These are phyloP conservation scores for Zeuzera pyrina DNA, from an alignment of 2,888 invertebrate genomes.

Conservation along the genomic window DNA sequence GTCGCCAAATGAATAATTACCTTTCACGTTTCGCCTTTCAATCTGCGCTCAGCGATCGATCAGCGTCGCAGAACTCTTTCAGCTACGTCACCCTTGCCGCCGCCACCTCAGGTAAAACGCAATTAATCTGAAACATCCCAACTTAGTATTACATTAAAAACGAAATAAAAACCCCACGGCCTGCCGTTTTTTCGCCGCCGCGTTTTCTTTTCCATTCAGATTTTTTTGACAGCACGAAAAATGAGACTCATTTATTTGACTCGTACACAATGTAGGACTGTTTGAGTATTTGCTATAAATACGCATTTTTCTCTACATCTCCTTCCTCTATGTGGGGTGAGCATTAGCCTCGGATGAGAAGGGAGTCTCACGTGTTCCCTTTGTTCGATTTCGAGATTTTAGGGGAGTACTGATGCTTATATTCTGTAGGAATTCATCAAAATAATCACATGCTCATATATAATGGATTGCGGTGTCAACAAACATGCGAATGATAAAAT, in stretches of 20 bases:
- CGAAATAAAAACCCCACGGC: slow-evolving; percentile 62
- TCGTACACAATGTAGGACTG: slow-evolving; percentile 74
- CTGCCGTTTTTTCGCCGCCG: slow-evolving; percentile 62
- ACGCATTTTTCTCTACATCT: slow-evolving; percentile 72
- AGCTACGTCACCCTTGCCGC: slow-evolving; percentile 64
- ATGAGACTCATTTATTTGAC: slow-evolving; percentile 73
- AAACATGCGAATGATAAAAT: slow-evolving; percentile 26
- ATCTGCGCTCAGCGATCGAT: slow-evolving; percentile 66
- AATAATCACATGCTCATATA: slow-evolving; percentile 64
- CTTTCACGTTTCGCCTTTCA: slow-evolving; percentile 71
- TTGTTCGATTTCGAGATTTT: slow-evolving; percentile 70
- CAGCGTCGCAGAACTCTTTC: slow-evolving; percentile 71
- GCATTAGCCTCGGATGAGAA: slow-evolving; percentile 60
- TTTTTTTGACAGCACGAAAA: slow-evolving; percentile 74
- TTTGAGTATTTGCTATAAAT: slow-evolving; percentile 75
- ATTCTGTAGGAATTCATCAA: slow-evolving; percentile 67
- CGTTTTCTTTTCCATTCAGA: slow-evolving; percentile 72
- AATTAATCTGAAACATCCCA: slow-evolving; percentile 73
- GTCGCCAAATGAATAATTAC: slow-evolving; percentile 73
- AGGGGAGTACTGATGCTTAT: slow-evolving; percentile 66
- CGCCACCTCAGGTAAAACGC: slow-evolving; percentile 60
- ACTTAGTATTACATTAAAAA: slow-evolving; percentile 72
- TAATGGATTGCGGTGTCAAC: slow-evolving; percentile 62
- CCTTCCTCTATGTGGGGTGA: slow-evolving; percentile 66
- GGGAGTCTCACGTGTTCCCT: slow-evolving; percentile 66